phyloP scores from a whole-genome alignment of 2,797 vertebrate species.

The Lepus townsendii region DNA sequence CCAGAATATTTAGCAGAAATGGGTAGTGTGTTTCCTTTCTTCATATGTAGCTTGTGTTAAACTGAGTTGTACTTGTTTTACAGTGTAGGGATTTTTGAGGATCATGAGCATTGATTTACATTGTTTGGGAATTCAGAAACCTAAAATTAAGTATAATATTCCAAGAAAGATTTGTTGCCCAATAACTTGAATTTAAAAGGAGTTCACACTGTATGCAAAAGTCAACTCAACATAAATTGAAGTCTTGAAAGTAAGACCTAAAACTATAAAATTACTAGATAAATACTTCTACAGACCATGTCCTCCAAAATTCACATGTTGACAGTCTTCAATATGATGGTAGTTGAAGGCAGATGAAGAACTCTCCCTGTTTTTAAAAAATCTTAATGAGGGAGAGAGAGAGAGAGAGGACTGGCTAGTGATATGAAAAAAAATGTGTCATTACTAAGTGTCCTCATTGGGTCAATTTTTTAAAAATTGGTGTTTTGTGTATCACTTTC shows the following conservation, averaged over 20 bases:
- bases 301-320: background rate
- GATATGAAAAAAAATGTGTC: no score
- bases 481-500: background rate
- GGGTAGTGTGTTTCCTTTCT: background rate
- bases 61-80: background rate
- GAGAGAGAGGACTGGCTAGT: no score
- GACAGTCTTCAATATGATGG: background rate
- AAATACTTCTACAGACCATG: background rate
- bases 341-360: background rate
- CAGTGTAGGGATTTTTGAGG: background rate
- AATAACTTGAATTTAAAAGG: background rate
- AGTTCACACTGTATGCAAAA: background rate
- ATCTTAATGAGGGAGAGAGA: no score
- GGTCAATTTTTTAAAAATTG: background rate
- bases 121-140: background rate
- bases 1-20: background rate
- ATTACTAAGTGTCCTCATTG: background rate
- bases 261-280: background rate
- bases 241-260: background rate
- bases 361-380: background rate
- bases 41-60: background rate
- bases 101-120: background rate
- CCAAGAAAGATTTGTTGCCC: background rate
- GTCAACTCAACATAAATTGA: background rate
- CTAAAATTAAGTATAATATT: constrained; percentile 5